Evolutionary conservation across 1,140 invertebrate genomes (phyloP), one percentile per base, ranked within the genome.

Genomic region (Spodoptera frugiperda): DNA sequence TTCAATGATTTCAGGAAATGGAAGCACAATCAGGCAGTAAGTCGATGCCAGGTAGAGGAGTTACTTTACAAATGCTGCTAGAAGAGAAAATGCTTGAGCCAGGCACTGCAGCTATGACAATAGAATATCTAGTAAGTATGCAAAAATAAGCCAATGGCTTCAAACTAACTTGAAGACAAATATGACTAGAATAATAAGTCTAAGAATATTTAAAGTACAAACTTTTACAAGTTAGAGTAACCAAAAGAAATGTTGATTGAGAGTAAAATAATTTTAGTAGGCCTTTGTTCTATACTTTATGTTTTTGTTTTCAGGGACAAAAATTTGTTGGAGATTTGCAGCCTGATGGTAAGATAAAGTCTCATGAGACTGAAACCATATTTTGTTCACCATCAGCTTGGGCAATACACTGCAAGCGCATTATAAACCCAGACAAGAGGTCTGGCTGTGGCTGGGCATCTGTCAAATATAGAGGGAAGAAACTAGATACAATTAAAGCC

Each of bases 381-480:
- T 98, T 98, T 92, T 96, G 96, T 76, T 98, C 97, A n/a, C 98
- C 98, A 19, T 98, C 97, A 85, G 97, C 98, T 3, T 98, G 98
- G 98, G 98, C 98, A 0, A 97, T 98, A 85, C 96, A 98, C 87
- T 98, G 98, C 89, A 98, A 98, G 87, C 95, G 97, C 78, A 97
- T 98, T 59, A 97, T 98, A 17, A 98, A 98, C 94, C 97, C 98
- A 5, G 97, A 98, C 68, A 98, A 98, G 89, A 98, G 98, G 88
- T 98, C 97, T 61, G 98, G 98, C 1, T 98, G 98, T 95, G 98
- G 98, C 3, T 98, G 98, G 98, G 97, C 97, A 8, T 98, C 96
- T 17, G 96, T 97, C 0, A 96, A 97, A 86, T 98, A 98, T 87
- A 96, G 96, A 90, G 97, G 97, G 0, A 97, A 97, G 85, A 98